Evolutionary conservation across 2,888 invertebrate genomes (phyloP), one percentile per base, ranked within the genome.

Genomic region (Philonicus albiceps): DNA sequence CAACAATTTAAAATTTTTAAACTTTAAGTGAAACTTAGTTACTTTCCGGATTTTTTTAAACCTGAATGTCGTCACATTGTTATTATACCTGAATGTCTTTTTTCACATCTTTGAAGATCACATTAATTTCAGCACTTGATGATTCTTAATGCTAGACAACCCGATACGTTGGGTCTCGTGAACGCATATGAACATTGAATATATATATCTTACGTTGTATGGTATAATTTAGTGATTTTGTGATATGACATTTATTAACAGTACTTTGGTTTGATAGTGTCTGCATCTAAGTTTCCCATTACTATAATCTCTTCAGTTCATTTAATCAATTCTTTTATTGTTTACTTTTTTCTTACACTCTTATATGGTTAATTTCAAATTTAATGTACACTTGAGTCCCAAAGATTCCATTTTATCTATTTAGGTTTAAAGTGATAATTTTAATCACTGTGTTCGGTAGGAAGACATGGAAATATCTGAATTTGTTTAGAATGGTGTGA

Each of bases 151-250:
- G 13, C n/a, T 80, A 16, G 30, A 49, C 22, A n/a, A 49, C 13
- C 6, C n/a, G 11, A 31, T 16, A 7, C 5, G 8, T 11, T 34
- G 31, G 13, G 31, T 80, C 11, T 80, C 81, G 34, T 5, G 31
- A 81, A 19, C 43, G 80, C 64, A 81, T 81, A 64, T 64, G 11
- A 81, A 81, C 34, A 74, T 74, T 34, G 22, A 74, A 86, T 86
- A 86, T 86, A 86, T 81, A 86, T 86, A 53, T 86, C 86, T 86
- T 86, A 86, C 86, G 84, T 84, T 84, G 84, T 84, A 49, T 72
- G 73, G 40, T 73, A 49, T 19, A 73, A 43, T 73, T 84, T 84
- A 73, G 84, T 43, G 43, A 73, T 84, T 84, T 84, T 84, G 31
- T 73, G 34, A 84, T 27, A 30, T 64, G 37, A 81, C 6, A 81